Evolutionary conservation across 2,797 vertebrate genomes (phyloP), one percentile per base, ranked within the genome.

Genomic region (Gouania willdenowi): DNA sequence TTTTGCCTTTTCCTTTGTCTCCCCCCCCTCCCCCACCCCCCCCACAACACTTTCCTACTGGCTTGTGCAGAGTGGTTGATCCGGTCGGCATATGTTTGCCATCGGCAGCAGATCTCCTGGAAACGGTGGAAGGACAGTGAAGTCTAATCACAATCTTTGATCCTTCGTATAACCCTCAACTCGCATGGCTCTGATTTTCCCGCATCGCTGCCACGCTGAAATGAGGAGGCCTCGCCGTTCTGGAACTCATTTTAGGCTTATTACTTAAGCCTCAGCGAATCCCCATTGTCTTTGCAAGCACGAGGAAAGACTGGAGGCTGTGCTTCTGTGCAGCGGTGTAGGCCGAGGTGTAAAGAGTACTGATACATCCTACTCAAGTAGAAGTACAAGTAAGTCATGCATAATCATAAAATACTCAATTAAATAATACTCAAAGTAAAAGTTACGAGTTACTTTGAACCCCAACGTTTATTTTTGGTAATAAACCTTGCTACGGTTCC

Each of bases 201-300:
- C 11, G 66, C 75, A 68, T 79, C 41, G 48, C 72, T 71, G 77
- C 69, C 72, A 77, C 21, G 35, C 42, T 71, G 39, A 80, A 73
- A 74, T 39, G 67, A 64, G 54, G 62, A 77, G 74, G 62, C 72
- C 77, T 68, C 16, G 45, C 50, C 14, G 53, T 66, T 87, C 86
- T 88, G 86, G 85, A 87, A 88, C 77, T 84, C 73, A 88, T 89
- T 87, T 86, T 51, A 60, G 65, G 67, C 74, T 85, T 85, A 83
- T 81, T 80, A 79, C 77, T 85, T 84, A 84, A 85, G 74, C 81
- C 70, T 39, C 69, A 13, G 53, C 30, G 31, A 83, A 77, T 86
- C 72, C 73, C 81, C 56, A 84, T 86, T 85, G 82, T 84, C 77
- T 87, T 81, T 78, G 74, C 43, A 15, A 71, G 77, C 78, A 81